These are phyloP conservation scores for Telenomus remus DNA, from an alignment of 1,140 invertebrate species.

Conservation along the genomic window DNA sequence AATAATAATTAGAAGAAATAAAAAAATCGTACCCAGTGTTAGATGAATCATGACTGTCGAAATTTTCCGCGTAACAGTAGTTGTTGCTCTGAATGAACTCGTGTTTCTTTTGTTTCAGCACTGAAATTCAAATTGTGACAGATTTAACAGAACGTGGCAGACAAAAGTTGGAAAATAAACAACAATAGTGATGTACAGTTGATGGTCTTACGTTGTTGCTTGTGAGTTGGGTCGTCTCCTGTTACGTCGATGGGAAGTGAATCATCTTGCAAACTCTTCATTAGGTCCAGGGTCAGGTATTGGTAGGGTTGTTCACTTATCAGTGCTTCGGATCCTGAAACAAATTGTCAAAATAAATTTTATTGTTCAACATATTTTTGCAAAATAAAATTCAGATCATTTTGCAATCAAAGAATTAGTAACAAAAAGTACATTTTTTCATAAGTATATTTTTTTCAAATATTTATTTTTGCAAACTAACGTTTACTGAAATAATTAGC, in stretches of 20 bases:
- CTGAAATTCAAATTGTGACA: slow-evolving; percentile 61
- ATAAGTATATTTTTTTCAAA: no score
- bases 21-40: slow-evolving; percentile 63
- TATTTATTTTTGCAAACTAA: no score
- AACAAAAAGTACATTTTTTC: no score
- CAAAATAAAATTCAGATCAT: not conserved
- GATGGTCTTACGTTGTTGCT: slow-evolving; percentile 64
- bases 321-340: slow-evolving; percentile 88
- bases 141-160: no score
- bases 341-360: not conserved
- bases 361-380: not conserved
- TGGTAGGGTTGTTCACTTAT: slow-evolving; percentile 93
- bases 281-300: slow-evolving; percentile 93
- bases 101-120: slow-evolving; percentile 70
- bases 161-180: no score
- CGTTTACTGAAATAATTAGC: no score
- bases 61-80: slow-evolving; percentile 72
- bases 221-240: slow-evolving; percentile 85
- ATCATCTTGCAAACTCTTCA: slow-evolving; percentile 95
- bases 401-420: no score
- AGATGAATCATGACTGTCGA: slow-evolving; percentile 68
- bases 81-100: slow-evolving; percentile 73
- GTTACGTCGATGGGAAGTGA: slow-evolving; percentile 94
- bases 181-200: slow-evolving; percentile 5
- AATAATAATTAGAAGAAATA: slow-evolving; percentile 13